Base-by-base conservation (phyloP, 2,797 vertebrate species). In the Typhlichthys eigenmanni region DNA sequence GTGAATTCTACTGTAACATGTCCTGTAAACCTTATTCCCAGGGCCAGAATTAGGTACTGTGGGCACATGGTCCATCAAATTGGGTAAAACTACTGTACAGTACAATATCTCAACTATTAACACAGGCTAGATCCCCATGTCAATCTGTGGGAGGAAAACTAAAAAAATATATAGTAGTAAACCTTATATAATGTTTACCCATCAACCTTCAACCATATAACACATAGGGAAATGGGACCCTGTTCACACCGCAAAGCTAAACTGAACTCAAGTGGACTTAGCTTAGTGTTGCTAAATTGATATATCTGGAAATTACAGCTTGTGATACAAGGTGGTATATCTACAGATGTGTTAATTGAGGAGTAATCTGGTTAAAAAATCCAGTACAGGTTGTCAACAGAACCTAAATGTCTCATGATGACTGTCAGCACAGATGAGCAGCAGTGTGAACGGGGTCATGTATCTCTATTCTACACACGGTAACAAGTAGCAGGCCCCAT, bases 371-470 rank as follows among this genome's bases (percentile, higher is more conserved):
- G 7, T 34, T 34, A 34, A 5, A 7, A 34, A 17, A 17, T 38
- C 34, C 34, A 9, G 5, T 38, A 9, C 8, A 9, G 34, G 34
- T 38, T 38, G 34, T 38, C 34, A 38, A 38, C 34, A 38, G 34
- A 38, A 38, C 34, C 8, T 38, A 38, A 38, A 38, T 38, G 24
- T 29, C 24, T 38, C 34, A 38, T 38, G 8, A 38, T 29, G 34
- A 38, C 34, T 38, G 34, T 83, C 78, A 89, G 84, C 50, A 19
- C 50, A 52, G 17, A 83, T 88, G 79, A 88, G 83, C 72, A 19
- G 80, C 69, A 85, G 87, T 87, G 87, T 86, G 86, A 87, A 82
- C 80, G 85, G 66, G 69, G 85, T 85, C 82, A 64, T 60, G 55
- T 73, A 64, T 74, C 64, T 71, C 65, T 78, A 47, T 47, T 62